Base-by-base conservation (phyloP, 2,113 vertebrate genomes). In the Gadus macrocephalus region DNA sequence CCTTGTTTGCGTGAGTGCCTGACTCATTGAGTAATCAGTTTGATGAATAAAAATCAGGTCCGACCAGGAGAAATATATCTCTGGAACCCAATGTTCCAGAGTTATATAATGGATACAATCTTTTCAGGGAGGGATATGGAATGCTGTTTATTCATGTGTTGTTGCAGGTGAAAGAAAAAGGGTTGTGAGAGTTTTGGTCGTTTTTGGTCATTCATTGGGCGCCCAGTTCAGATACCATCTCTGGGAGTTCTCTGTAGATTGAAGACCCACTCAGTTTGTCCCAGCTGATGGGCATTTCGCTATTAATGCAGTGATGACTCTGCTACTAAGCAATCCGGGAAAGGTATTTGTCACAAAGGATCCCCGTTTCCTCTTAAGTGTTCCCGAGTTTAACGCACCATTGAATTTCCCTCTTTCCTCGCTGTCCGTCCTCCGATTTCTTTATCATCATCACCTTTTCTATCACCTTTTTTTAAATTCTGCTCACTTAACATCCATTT, bases 11-110 rank as follows among this genome's bases (percentile, higher is more conserved):
- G 71, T 68, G 72, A 86, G 81, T 69, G 80, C 67, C 68, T 78
- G 83, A 85, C 66, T 89, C 79, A 80, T 70, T 82, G 78, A 83
- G 81, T 81, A 87, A 86, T 90, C 81, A 81, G 71, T 82, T 88
- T 84, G 79, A 90, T 85, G 85, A 87, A 91, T 91, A 81, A 84
- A 58, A 85, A 81, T 55, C 66, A 64, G 70, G 77, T 69, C 73
- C 73, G 19, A 19, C 66, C 16, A 6, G 31, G 68, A 62, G 64
- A 72, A 84, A 80, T 80, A 80, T 80, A 74, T 73, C 78, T 75
- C 81, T 81, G 82, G 81, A 81, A 81, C 70, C 69, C 27, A 35
- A 61, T 56, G 62, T 62, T 42, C 6, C 6, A 11, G 38, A 42
- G 25, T 25, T 25, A 25, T 25, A 25, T 25, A 25, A 25, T 25